These are phyloP conservation scores for Plestiodon gilberti DNA, from an alignment of 2,113 vertebrate genomes.

Conservation along the genomic window DNA sequence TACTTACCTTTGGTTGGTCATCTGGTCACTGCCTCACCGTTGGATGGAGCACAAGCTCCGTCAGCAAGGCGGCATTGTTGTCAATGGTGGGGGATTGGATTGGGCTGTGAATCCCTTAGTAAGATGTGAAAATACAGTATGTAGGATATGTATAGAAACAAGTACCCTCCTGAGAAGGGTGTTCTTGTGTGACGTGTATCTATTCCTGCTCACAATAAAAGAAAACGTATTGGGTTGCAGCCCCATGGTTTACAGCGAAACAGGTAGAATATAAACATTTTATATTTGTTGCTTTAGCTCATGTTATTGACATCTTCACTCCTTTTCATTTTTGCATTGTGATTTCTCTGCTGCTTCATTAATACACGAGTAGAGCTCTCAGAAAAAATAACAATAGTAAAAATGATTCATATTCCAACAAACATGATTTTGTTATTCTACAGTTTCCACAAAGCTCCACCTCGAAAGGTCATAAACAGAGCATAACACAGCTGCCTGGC, in stretches of 20 bases:
- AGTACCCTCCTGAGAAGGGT: neutral
- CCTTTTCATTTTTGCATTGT: neutral
- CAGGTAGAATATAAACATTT: neutral
- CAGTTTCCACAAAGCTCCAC: slow-evolving; percentile 1
- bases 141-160: neutral
- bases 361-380: neutral
- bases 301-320: neutral
- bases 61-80: too few species aligned
- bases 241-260: neutral
- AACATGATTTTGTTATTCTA: slow-evolving; percentile 1
- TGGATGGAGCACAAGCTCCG: too few species aligned
- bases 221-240: neutral
- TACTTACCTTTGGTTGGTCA: too few species aligned
- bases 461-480: slow-evolving; percentile 14
- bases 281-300: neutral
- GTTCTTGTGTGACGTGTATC: neutral
- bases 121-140: neutral
- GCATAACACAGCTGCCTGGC: neutral
- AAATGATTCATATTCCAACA: neutral
- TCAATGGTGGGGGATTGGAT: too few species aligned
- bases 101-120: neutral
- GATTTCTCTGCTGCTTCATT: neutral
- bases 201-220: neutral
- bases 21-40: too few species aligned
- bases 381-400: neutral